Evolutionary conservation across 2,797 vertebrate species (phyloP), one percentile per base, ranked within the genome.

Genomic region (Epinephelus malabaricus): DNA sequence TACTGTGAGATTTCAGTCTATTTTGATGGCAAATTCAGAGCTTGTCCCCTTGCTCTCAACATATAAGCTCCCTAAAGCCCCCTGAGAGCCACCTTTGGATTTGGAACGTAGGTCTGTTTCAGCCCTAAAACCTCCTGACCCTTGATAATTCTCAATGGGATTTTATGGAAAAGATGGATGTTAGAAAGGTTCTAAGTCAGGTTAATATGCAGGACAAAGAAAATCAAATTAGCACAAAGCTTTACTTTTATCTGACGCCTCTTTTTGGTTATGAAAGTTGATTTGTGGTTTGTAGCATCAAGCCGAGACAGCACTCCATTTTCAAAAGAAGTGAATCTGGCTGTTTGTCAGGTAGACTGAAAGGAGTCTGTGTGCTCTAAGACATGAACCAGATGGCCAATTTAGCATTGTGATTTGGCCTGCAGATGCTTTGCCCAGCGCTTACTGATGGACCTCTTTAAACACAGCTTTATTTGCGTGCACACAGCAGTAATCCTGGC

Each of bases 401-500:
- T 75, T 72, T 78, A 50, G 30, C 49, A 53, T 43, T 2, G 25
- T 69, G 30, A 61, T 65, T 75, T 18, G 43, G 59, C 65, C 56
- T 1, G n/a, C 21, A 34, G 73, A 73, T 58, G 71, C 51, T 68
- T 69, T 25, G 50, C 72, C 51, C 55, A 13, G 49, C 8, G 8
- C 60, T 38, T 65, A 79, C 73, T 55, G 80, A 73, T 47, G 54
- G 69, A 63, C 76, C 83, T 76, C 72, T 87, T 88, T 76, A 68
- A 59, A 71, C 47, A 63, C 70, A 78, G 79, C 50, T 58, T 68
- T 71, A 78, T 84, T 73, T 46, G 40, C 83, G 80, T 83, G 78
- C 43, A 62, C 71, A 83, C 73, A 58, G 59, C 51, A 59, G 69
- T 85, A 90, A 88, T 88, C 69, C 83, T 1, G 61, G 58, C 82